Base-by-base conservation (phyloP, 2,797 vertebrate species). In the Periophthalmus magnuspinnatus region DNA sequence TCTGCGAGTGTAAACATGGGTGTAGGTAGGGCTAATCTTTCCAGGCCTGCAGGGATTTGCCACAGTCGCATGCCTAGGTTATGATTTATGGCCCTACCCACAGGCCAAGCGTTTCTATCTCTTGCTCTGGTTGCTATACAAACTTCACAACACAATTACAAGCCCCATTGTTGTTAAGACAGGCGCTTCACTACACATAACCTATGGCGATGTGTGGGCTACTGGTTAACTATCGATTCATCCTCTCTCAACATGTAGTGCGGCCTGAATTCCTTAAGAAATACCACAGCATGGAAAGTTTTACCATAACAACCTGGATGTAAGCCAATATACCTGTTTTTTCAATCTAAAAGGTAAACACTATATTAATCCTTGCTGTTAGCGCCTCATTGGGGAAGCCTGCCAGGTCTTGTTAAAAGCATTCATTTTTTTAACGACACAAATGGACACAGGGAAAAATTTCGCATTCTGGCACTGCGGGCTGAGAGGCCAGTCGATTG, bases 131-230 rank as follows among this genome's bases (percentile, higher is more conserved):
- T 85, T 77, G 77, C 81, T 75, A 80, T 81, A 87, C 78, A 85
- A 83, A 89, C 81, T 82, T 81, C 79, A 80, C 70, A 88, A 86
- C 84, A 87, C 82, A 87, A 88, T 88, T 89, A 86, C 84, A 81
- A 73, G 41, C 71, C 47, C 79, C 79, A 87, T 89, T 90, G 86
- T 83, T 87, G 85, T 86, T 80, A 47, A 60, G 81, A 73, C 16
- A 41, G 65, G 34, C 65, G 70, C 68, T 67, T 77, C 5, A 6
- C 45, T 24, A 67, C 79, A 77, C 73, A 78, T 77, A 78, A 82
- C 86, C 81, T 68, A 2, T 65, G 65, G 84, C 67, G 61, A 69
- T 34, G 32, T 75, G 75, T 69, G 67, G 79, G 77, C 70, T 71
- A 50, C 10, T n/a, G 24, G 80, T 83, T 66, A 80, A 81, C 69